Evolutionary conservation across 2,888 invertebrate species (phyloP).

Genomic region (Apamea anceps): DNA sequence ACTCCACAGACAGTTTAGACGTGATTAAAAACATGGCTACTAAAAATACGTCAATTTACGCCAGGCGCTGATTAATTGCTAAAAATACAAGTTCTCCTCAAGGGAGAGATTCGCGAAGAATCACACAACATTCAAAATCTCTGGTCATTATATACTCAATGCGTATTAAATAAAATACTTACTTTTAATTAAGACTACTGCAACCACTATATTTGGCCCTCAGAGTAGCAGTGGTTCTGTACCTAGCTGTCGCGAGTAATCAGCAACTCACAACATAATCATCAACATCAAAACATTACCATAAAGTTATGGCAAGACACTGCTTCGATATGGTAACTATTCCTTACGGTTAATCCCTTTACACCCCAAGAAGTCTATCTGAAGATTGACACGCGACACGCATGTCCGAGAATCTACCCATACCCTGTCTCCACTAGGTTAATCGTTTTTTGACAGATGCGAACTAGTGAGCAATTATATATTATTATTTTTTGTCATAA

Average conservation of each 20-base stretch:
- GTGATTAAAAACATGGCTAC: too few species aligned
- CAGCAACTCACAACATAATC: neutral
- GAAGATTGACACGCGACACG: neutral
- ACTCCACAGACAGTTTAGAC: too few species aligned
- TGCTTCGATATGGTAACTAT: slow-evolving; percentile 41
- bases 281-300: slow-evolving; percentile 11
- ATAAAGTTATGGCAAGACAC: slow-evolving; percentile 11
- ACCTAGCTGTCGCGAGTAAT: neutral
- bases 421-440: too few species aligned
- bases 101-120: neutral
- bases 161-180: slow-evolving; percentile 16
- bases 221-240: neutral
- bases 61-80: too few species aligned
- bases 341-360: neutral
- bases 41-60: too few species aligned
- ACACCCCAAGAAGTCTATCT: neutral
- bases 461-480: too few species aligned
- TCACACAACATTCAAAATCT: neutral
- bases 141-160: neutral
- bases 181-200: slow-evolving; percentile 5
- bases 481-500: too few species aligned
- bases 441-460: too few species aligned
- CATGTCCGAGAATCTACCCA: neutral
- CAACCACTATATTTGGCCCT: neutral
- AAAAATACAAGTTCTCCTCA: neutral